A percentile compares a stretch with the other conserved stretches of the same genome.
These are phyloP conservation scores for Plebejus anna DNA, from an alignment of 2,888 invertebrate species.

Conservation along the genomic window DNA sequence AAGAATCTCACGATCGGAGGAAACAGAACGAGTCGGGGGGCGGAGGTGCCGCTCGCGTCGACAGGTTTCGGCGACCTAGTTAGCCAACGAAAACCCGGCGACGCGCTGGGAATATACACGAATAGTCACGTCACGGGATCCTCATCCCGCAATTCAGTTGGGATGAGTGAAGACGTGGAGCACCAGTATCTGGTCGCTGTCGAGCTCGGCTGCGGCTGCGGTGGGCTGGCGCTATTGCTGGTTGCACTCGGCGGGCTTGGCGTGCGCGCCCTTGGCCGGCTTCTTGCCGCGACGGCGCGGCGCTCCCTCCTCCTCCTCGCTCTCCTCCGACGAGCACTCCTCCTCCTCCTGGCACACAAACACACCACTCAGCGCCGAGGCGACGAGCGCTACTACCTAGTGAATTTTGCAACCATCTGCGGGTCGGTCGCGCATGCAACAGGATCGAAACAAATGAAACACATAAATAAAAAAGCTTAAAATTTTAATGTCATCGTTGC, in stretches of 20 bases:
- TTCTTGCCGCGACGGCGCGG: constrained; percentile 67
- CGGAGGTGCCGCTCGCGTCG: not conserved
- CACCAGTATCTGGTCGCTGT: constrained; percentile 33
- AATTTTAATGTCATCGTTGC: constrained; percentile 73
- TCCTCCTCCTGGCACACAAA: constrained; percentile 63
- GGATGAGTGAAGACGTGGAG: constrained; percentile 29
- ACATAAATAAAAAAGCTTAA: constrained; percentile 69
- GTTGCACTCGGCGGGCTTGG: constrained; percentile 84
- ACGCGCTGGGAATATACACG: not conserved
- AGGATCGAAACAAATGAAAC: constrained; percentile 65
- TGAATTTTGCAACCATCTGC: constrained; percentile 66
- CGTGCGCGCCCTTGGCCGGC: constrained; percentile 44
- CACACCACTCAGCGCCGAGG: constrained; percentile 12
- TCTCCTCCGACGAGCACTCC: constrained; percentile 80
- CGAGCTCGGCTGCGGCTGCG: not conserved
- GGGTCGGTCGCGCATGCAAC: constrained; percentile 63
- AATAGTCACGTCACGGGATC: not conserved
- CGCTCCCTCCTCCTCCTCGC: constrained; percentile 76
- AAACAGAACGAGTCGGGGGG: not conserved
- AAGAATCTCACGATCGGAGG: constrained; percentile 16
- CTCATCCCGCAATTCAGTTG: not conserved
- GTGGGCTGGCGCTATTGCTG: constrained; percentile 78
- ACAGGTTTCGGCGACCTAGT: not conserved
- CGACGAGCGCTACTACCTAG: constrained; percentile 1
- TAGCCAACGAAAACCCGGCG: not conserved